Conservation (phyloP, 2,888 invertebrate species). For the Alentia gelatinosa region DNA sequence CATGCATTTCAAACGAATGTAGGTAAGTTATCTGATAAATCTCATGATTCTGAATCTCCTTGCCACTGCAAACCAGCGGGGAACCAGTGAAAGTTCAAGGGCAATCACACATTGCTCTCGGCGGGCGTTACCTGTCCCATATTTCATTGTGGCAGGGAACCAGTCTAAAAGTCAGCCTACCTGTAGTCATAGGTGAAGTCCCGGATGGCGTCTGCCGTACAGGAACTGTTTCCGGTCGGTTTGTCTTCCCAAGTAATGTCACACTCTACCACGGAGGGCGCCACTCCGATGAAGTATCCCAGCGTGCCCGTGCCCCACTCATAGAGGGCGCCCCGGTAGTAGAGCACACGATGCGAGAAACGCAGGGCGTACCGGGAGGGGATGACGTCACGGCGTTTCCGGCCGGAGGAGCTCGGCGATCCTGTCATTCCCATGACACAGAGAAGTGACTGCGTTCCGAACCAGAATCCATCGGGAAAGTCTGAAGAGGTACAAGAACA, state of each 20-base stretch:
- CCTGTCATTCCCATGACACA: slow-evolving; percentile 40
- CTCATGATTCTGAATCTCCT: no score
- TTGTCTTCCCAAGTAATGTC: slow-evolving; percentile 43
- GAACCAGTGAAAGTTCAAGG: no score
- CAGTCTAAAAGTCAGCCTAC: background rate
- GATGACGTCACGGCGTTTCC: background rate
- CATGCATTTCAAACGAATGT: no score
- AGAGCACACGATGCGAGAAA: slow-evolving; percentile 31
- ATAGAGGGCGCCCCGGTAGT: slow-evolving; percentile 35
- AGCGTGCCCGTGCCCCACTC: slow-evolving; percentile 53
- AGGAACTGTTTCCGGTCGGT: slow-evolving; percentile 39
- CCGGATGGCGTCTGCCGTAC: background rate
- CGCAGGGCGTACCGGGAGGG: slow-evolving; percentile 6
- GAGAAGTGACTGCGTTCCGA: slow-evolving; percentile 51
- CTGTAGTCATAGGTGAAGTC: slow-evolving; percentile 39
- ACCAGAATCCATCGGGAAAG: slow-evolving; percentile 52
- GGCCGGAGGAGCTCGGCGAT: background rate
- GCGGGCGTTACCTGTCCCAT: no score
- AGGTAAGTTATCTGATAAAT: no score
- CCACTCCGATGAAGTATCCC: slow-evolving; percentile 9
- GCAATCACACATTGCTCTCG: no score
- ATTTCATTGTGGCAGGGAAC: background rate
- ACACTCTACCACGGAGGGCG: slow-evolving; percentile 39
- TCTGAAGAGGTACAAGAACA: background rate
- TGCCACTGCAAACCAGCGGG: no score